Evolutionary conservation across 2,113 vertebrate species (phyloP).

Genomic region (Chionodraco myersi): DNA sequence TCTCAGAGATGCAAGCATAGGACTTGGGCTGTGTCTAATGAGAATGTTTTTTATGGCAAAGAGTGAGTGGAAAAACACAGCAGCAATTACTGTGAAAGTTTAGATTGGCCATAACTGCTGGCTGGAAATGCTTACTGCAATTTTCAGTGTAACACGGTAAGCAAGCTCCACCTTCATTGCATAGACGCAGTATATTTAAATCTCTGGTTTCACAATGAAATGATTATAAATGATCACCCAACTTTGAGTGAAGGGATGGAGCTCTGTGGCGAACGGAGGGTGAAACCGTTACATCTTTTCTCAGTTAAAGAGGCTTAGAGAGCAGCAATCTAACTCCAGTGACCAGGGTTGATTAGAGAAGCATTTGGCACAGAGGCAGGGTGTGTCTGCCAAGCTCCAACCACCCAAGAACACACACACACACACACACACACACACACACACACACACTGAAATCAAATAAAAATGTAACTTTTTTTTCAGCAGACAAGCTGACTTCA

Average conservation of each 20-base stretch:
- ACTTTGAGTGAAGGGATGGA: slow-evolving; percentile 41
- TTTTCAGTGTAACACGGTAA: slow-evolving; percentile 64
- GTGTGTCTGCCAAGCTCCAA: slow-evolving; percentile 68
- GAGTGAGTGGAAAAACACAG: slow-evolving; percentile 61
- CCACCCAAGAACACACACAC: slow-evolving; percentile 51
- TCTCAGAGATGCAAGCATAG: slow-evolving; percentile 6
- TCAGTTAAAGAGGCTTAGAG: slow-evolving; percentile 68
- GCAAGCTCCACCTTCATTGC: slow-evolving; percentile 41
- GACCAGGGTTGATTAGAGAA: slow-evolving; percentile 72
- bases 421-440: not conserved
- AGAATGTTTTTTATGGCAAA: slow-evolving; percentile 53
- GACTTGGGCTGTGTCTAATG: slow-evolving; percentile 19
- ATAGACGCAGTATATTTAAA: slow-evolving; percentile 65
- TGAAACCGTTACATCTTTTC: slow-evolving; percentile 70
- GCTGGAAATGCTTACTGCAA: slow-evolving; percentile 68
- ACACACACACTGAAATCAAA: not conserved
- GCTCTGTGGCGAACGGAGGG: slow-evolving; percentile 21
- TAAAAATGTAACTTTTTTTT: not conserved
- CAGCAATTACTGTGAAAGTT: slow-evolving; percentile 67
- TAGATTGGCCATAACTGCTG: slow-evolving; percentile 54
- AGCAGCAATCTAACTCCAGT: slow-evolving; percentile 57
- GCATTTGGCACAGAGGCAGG: slow-evolving; percentile 63
- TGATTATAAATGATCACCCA: slow-evolving; percentile 61
- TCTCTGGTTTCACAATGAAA: slow-evolving; percentile 67
- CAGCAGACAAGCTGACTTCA: slow-evolving; percentile 3